phyloP scores from a whole-genome alignment of 2,888 invertebrate genomes.

The Lordiphosa fenestrarum region DNA sequence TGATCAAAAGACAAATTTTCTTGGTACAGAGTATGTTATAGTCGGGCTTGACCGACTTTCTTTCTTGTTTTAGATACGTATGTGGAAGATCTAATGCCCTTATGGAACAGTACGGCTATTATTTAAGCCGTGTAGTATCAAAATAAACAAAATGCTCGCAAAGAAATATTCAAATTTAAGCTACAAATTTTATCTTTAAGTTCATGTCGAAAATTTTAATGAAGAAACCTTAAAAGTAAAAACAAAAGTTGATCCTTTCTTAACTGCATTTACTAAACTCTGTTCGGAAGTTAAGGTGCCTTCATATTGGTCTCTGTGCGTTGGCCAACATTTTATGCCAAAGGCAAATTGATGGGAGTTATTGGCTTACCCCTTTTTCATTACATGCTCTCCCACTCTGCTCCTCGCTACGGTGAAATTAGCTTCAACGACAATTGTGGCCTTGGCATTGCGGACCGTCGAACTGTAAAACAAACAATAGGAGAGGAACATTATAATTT shows the following conservation, averaged over 20 bases:
- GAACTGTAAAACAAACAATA: slow-evolving; percentile 43
- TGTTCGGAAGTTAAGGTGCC: neutral
- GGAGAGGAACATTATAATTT: slow-evolving; percentile 41
- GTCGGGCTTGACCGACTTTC: no score
- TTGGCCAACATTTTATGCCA: slow-evolving; percentile 3
- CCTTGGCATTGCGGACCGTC: slow-evolving; percentile 34
- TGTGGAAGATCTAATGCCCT: neutral
- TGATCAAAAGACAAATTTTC: no score
- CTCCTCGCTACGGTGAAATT: slow-evolving; percentile 27
- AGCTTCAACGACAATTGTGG: slow-evolving; percentile 33
- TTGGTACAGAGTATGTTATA: no score
- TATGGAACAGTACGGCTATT: neutral
- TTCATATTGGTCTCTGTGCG: slow-evolving; percentile 17
- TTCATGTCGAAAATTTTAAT: no score
- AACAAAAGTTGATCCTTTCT: neutral
- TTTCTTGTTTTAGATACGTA: no score
- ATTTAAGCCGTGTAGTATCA: no score
- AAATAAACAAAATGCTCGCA: neutral
- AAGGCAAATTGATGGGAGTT: slow-evolving; percentile 33
- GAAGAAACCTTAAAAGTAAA: no score
- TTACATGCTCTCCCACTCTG: slow-evolving; percentile 1
- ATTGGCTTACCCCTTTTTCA: slow-evolving; percentile 28
- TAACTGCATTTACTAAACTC: no score
- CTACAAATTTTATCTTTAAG: no score
- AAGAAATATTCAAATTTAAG: neutral